A percentile compares a stretch with the other conserved stretches of the same genome.
Conservation (phyloP, 2,113 vertebrate species). For the Procavia capensis region DNA sequence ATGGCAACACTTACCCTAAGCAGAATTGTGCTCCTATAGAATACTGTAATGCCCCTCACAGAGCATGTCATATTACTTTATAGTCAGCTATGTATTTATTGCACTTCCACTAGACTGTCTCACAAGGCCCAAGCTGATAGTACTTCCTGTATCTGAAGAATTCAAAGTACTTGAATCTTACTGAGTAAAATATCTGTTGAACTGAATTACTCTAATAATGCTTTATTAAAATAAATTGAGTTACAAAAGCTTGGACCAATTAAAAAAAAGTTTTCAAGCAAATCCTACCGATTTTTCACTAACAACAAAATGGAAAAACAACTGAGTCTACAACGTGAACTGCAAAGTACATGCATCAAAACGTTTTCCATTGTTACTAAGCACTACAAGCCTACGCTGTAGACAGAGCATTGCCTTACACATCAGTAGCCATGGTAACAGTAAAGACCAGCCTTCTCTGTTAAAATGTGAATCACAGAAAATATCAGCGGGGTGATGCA, state of each 20-base stretch:
- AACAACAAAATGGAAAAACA: neutral
- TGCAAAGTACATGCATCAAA: neutral
- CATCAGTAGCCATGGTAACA: neutral
- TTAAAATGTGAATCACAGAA: neutral
- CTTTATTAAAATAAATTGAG: neutral
- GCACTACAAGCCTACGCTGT: neutral
- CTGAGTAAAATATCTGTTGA: neutral
- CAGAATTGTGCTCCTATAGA: neutral
- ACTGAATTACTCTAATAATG: constrained; percentile 23
- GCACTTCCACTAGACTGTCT: neutral
- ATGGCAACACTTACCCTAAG: neutral
- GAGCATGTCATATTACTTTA: neutral
- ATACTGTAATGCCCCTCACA: neutral
- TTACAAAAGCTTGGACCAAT: neutral
- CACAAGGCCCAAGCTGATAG: neutral
- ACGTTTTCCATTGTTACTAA: neutral
- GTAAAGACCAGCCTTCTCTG: neutral
- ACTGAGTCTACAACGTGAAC: neutral
- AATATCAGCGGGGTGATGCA: neutral
- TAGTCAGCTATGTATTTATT: neutral
- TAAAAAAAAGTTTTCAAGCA: constrained; percentile 37
- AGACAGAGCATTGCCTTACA: neutral
- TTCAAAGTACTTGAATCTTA: neutral
- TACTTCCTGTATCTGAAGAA: neutral
- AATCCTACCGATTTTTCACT: neutral